Base-by-base conservation (phyloP, 2,797 vertebrate genomes). In the Clarias platycephalus region DNA sequence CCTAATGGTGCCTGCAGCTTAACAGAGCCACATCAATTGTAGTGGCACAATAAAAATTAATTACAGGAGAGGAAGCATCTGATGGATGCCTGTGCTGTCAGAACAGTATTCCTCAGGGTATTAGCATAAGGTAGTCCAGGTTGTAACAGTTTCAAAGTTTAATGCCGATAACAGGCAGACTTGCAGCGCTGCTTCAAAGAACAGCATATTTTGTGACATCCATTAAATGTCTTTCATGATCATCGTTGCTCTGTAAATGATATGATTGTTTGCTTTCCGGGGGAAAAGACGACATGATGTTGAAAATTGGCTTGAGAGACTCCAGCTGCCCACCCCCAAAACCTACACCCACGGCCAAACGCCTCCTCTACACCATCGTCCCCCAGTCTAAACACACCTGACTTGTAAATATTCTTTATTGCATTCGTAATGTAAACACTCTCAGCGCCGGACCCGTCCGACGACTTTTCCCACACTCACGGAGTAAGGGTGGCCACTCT, bases 341-440 rank as follows among this genome's bases (percentile, higher is more conserved):
- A 84, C 20, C 70, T 70, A 74, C 28, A 86, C 76, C 57, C 74
- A 68, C 82, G 64, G 44, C n/a, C 76, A 85, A 81, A 80, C 78
- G 60, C 84, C 82, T 85, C 44, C 82, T 80, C 81, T 80, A n/a
- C 82, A 53, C 82, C 67, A 80, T 62, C 86, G 37, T 67, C 83
- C 62, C 55, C 68, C 90, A 93, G 91, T 92, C 92, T 93, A 93
- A 93, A 93, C 92, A 93, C 91, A 92, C 91, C 92, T 91, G 91
- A 92, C 91, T 91, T 91, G 91, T 93, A 92, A 93, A 93, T 91
- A 90, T 91, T 92, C 91, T 91, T 91, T 91, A 91, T 91, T 90
- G 91, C 89, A 80, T 86, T 80, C 79, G 87, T 91, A 90, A 91
- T 78, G 83, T 92, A 92, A 93, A 93, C 92, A 87, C 90, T 89